Evolutionary conservation across 2,888 invertebrate species (phyloP), one percentile per base, ranked within the genome.

Genomic region (Aleiodes alternator): DNA sequence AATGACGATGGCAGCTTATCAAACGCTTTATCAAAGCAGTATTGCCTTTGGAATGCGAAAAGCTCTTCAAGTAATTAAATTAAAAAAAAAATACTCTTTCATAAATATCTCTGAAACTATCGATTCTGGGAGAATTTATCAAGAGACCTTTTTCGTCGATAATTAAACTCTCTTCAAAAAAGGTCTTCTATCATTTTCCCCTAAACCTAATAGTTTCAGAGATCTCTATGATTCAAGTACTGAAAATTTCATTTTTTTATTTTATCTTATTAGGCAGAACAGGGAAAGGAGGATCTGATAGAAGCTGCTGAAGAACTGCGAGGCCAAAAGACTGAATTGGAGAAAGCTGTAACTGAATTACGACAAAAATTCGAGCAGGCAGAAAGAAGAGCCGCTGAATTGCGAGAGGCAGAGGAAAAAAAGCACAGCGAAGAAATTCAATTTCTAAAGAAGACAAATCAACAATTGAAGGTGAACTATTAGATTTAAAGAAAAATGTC

Each of bases 1-100:
- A 80, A 98, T 99, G 95, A 98, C 98, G 0, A 95, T 99, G 91
- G 96, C 97, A 84, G 98, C 98, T 0, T 99, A 98, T 87, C 97
- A 98, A 90, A 97, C 97, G 0, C 92, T 99, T 1, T 98, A 98
- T 87, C 98, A 98, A 89, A 98, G 98, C 90, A 97, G 98, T 72
- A 96, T 98, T 70, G 98, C 98, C 0, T 99, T 98, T 88, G 98
- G 98, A 34, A 97, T 99, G 94, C 93, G 98, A 78, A 99, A 99
- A 91, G 97, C 98, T n/a, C 90, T 99, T 74, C 96, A 97, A 91
- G 95, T 95, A 82, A 72, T 77, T 76, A 61, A 73, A 55, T 34
- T 6, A 16, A 1, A 34, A 4, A 4, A 34, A 34, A 23, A 29
- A 14, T 38, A 38, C 5, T 38, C 8, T 43, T 8, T 43, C 11